phyloP scores from a whole-genome alignment of 2,888 invertebrate species.

The Cerastoderma edule region DNA sequence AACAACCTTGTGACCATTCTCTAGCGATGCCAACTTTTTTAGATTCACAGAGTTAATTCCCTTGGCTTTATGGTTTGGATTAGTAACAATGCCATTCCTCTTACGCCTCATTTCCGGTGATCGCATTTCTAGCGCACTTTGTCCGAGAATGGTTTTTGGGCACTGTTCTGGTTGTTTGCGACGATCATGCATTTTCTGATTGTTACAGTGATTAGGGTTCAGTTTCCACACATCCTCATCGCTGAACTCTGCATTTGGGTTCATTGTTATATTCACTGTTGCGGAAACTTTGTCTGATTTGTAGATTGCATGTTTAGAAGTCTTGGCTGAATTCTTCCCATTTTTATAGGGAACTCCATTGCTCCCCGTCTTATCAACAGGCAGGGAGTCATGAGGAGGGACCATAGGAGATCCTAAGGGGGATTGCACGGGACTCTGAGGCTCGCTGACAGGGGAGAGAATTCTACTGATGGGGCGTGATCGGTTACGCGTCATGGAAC shows the following conservation, averaged over 20 bases:
- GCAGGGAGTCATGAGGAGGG: slow-evolving; percentile 23
- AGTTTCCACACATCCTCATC: slow-evolving; percentile 81
- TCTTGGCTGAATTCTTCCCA: slow-evolving; percentile 49
- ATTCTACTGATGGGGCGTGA: slow-evolving; percentile 88
- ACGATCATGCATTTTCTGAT: slow-evolving; percentile 63
- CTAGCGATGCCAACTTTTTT: slow-evolving; percentile 51
- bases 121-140: slow-evolving; percentile 72
- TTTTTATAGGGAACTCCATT: slow-evolving; percentile 13
- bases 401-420: slow-evolving; percentile 90
- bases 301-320: slow-evolving; percentile 66
- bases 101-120: slow-evolving; percentile 82
- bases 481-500: slow-evolving; percentile 87
- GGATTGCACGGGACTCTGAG: slow-evolving; percentile 91
- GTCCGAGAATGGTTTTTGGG: slow-evolving; percentile 72
- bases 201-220: slow-evolving; percentile 72
- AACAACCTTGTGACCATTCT: slow-evolving; percentile 33
- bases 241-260: slow-evolving; percentile 78
- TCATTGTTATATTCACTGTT: slow-evolving; percentile 78
- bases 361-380: slow-evolving; percentile 14
- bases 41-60: slow-evolving; percentile 64
- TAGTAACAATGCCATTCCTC: slow-evolving; percentile 83
- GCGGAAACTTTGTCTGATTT: slow-evolving; percentile 75
- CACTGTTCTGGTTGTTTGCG: slow-evolving; percentile 66
- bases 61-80: slow-evolving; percentile 81
- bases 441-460: slow-evolving; percentile 87